Conservation (phyloP, 2,888 invertebrate genomes). For the Limenitis camilla region DNA sequence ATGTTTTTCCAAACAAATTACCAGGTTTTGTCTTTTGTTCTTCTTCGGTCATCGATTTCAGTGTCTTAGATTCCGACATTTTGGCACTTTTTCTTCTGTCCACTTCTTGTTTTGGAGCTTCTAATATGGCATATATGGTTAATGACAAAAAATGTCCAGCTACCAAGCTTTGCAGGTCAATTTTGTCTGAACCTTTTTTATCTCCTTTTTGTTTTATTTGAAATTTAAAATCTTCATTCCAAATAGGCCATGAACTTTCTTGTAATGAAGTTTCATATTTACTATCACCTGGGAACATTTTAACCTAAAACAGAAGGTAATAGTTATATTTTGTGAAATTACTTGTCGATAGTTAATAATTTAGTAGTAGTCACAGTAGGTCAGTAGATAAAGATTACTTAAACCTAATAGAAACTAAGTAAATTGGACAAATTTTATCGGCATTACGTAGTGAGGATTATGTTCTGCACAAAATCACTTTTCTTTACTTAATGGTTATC, state of each 20-base stretch:
- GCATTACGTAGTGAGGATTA: too few relatives aligned
- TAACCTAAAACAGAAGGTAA: slow-evolving; percentile 74
- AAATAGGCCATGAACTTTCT: slow-evolving; percentile 85
- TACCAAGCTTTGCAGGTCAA: slow-evolving; percentile 73
- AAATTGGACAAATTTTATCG: too few relatives aligned
- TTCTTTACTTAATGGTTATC: too few relatives aligned
- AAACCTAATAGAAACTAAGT: too few relatives aligned
- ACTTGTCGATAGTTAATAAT: too few relatives aligned
- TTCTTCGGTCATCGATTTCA: slow-evolving; percentile 60
- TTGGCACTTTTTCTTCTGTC: slow-evolving; percentile 54
- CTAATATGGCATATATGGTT: slow-evolving; percentile 80
- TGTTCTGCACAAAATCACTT: too few relatives aligned
- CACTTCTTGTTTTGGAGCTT: slow-evolving; percentile 65
- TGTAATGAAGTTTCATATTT: slow-evolving; percentile 84
- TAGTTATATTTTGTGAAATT: too few relatives aligned
- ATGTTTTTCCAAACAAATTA: slow-evolving; percentile 67
- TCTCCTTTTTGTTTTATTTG: slow-evolving; percentile 74
- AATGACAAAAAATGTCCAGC: slow-evolving; percentile 80
- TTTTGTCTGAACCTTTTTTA: slow-evolving; percentile 60
- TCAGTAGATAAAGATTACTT: too few relatives aligned
- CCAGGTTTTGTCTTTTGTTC: slow-evolving; percentile 60
- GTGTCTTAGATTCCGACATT: slow-evolving; percentile 45
- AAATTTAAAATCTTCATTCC: slow-evolving; percentile 86
- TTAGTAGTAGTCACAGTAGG: too few relatives aligned
- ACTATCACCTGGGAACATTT: slow-evolving; percentile 83